phyloP scores from a whole-genome alignment of 1,140 invertebrate genomes.

The Micrasema minimum region DNA sequence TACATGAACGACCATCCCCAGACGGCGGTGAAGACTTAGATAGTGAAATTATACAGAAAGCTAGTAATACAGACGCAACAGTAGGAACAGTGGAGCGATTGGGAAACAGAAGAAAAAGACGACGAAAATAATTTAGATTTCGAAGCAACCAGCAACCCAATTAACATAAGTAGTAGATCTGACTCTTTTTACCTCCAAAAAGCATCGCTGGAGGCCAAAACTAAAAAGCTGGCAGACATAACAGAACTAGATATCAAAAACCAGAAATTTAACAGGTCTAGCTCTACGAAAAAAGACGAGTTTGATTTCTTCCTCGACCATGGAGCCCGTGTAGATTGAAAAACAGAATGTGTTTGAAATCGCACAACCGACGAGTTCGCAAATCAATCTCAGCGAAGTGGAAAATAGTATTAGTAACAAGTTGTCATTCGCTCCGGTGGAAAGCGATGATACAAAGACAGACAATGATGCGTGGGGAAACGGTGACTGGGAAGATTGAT shows the following conservation, averaged over 20 bases:
- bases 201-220: slow-evolving; percentile 61
- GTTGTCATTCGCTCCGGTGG: slow-evolving; percentile 61
- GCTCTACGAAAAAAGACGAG: slow-evolving; percentile 65
- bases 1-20: slow-evolving; percentile 80
- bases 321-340: slow-evolving; percentile 84
- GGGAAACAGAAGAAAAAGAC: slow-evolving; percentile 70
- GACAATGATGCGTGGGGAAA: slow-evolving; percentile 60
- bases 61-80: slow-evolving; percentile 49
- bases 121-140: slow-evolving; percentile 10
- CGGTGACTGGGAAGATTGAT: slow-evolving; percentile 54
- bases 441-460: slow-evolving; percentile 58
- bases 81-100: slow-evolving; percentile 80
- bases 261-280: slow-evolving; percentile 63
- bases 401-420: slow-evolving; percentile 57
- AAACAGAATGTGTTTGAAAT: slow-evolving; percentile 67
- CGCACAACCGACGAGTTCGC: slow-evolving; percentile 48
- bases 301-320: slow-evolving; percentile 84
- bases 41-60: slow-evolving; percentile 60
- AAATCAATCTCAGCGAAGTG: neutral
- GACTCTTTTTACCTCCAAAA: slow-evolving; percentile 57
- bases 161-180: slow-evolving; percentile 44
- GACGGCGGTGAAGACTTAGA: slow-evolving; percentile 82
- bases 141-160: slow-evolving; percentile 15
- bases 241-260: slow-evolving; percentile 80
- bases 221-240: slow-evolving; percentile 70